A percentile compares a stretch with the other conserved stretches of the same genome.
Evolutionary conservation across 92 coral and sea anemone genomes (phyloP).

Genomic region (Diadumene lineata): DNA sequence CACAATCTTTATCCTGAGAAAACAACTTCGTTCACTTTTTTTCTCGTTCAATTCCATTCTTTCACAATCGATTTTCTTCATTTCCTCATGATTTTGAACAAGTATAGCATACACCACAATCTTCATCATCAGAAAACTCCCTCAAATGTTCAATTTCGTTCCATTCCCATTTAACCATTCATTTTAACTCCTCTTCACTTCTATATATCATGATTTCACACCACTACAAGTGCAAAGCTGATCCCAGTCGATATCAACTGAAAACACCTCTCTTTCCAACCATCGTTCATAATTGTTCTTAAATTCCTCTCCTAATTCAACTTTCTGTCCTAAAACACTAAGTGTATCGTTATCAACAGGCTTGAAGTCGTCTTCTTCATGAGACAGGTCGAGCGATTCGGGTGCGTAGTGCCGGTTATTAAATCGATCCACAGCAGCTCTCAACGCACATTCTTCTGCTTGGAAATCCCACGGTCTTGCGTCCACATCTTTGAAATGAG

Average conservation of each 20-base stretch:
- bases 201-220: neutral
- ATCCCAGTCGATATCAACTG: constrained; percentile 96
- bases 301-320: constrained; percentile 89
- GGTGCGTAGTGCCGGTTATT: constrained; percentile 85
- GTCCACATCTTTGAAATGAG: constrained; percentile 72
- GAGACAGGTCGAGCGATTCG: constrained; percentile 43
- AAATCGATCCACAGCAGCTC: constrained; percentile 90
- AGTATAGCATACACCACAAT: neutral
- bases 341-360: constrained; percentile 78
- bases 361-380: constrained; percentile 57
- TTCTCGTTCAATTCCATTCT: neutral
- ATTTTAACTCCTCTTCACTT: neutral
- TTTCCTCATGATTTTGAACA: neutral
- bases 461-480: constrained; percentile 99
- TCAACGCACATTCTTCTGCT: constrained; percentile 93
- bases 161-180: neutral
- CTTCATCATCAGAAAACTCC: neutral
- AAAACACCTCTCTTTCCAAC: constrained; percentile 98
- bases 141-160: no score
- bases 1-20: neutral
- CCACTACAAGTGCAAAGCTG: constrained; percentile 87
- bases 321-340: constrained; percentile 82
- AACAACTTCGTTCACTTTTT: no score
- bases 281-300: constrained; percentile 93
- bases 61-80: neutral